Evolutionary conservation across 2,888 invertebrate species (phyloP), one percentile per base, ranked within the genome.

Genomic region (Molanna angustata): DNA sequence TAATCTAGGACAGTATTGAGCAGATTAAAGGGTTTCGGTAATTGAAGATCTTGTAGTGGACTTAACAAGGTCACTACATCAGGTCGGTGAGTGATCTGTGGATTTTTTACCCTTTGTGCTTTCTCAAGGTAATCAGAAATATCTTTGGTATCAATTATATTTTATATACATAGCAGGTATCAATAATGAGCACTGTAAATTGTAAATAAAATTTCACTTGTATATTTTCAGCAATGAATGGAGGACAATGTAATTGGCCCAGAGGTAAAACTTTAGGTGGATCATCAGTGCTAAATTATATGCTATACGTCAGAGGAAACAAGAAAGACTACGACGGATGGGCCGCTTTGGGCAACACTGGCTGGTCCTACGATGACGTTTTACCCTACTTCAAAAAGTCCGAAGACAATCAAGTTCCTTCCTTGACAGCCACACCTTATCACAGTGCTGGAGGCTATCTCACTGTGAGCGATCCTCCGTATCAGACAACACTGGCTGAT

Each of bases 221-320:
- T 11, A 27, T 27, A 11, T 27, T 44, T 40, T 70, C 70, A 58
- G 66, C 70, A 35, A 76, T 75, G 47, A 68, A 63, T 60, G 60
- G 67, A 48, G 64, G 69, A 40, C 62, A 65, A 44, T 73, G 73
- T 49, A 68, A 66, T 11, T 83, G 83, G 84, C 78, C 81, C 19
- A 76, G 83, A 52, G 88, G 87, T 0, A 85, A 82, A 63, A 75
- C 78, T 52, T 69, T 84, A 62, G 83, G 84, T 18, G 84, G 84
- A 4, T 78, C 78, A 0, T 80, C 80, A 41, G 73, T 76, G 2
- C 69, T 83, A 13, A 84, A 84, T 63, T 80, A 76, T 35, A 83
- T 83, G 77, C 68, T 84, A 46, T 83, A 82, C 62, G 68, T 82
- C 3, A 72, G 80, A 35, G 84, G 83, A 0, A 78, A 77, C 60